A percentile compares a stretch with the other conserved stretches of the same genome.
These are phyloP conservation scores for Drosophila colorata DNA, from an alignment of 2,888 invertebrate genomes.

Conservation along the genomic window DNA sequence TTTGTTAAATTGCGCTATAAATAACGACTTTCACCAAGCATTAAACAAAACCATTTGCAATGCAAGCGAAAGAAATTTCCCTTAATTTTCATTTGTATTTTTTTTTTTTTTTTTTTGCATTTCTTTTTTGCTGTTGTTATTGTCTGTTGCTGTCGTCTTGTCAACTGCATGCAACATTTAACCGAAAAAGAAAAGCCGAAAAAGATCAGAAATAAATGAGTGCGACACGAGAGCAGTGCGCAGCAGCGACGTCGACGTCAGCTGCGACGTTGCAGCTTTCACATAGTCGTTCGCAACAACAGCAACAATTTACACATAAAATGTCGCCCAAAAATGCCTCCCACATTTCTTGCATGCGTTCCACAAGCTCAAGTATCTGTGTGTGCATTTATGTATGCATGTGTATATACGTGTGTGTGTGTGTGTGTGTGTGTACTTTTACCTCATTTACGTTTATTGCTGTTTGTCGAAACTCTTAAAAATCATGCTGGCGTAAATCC, in stretches of 20 bases:
- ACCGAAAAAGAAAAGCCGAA: slow-evolving; percentile 42
- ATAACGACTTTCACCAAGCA: slow-evolving; percentile 50
- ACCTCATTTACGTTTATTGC: slow-evolving; percentile 55
- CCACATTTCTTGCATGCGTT: slow-evolving; percentile 66
- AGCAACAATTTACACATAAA: slow-evolving; percentile 21
- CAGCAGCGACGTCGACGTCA: slow-evolving; percentile 2
- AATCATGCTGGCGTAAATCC: slow-evolving; percentile 82
- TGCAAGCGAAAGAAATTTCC: slow-evolving; percentile 47
- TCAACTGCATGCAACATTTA: slow-evolving; percentile 82
- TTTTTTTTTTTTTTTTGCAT: slow-evolving; percentile 38
- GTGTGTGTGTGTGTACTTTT: slow-evolving; percentile 57
- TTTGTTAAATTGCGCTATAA: slow-evolving; percentile 31
- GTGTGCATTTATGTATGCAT: slow-evolving; percentile 6
- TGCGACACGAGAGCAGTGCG: slow-evolving; percentile 16
- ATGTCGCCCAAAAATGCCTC: slow-evolving; percentile 49
- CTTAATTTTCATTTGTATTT: slow-evolving; percentile 45
- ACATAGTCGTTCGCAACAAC: slow-evolving; percentile 11
- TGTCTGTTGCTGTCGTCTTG: slow-evolving; percentile 61
- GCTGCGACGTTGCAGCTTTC: slow-evolving; percentile 17
- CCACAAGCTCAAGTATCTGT: slow-evolving; percentile 46
- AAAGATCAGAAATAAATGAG: slow-evolving; percentile 59
- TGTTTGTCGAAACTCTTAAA: slow-evolving; percentile 67
- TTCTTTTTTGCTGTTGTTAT: slow-evolving; percentile 27
- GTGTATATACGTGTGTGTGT: not conserved
- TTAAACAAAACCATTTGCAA: slow-evolving; percentile 35